Evolutionary conservation across 2,113 vertebrate species (phyloP), one percentile per base, ranked within the genome.

Genomic region (Osmerus eperlanus): DNA sequence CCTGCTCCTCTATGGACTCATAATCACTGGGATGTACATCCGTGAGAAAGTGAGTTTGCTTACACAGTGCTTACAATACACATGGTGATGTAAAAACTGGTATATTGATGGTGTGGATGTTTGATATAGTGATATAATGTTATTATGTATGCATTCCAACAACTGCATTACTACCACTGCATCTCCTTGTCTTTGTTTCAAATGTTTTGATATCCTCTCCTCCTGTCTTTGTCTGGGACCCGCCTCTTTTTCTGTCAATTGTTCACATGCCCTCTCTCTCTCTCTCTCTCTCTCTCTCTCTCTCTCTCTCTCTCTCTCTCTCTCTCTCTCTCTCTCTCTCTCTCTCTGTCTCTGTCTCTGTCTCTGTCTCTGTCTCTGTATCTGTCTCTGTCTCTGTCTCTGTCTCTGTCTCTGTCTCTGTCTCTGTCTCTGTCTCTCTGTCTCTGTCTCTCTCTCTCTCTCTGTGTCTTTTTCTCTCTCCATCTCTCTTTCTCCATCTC

Each of bases 1-100:
- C 84, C 94, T 98, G 13, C 90, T 95, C 52, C 62, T 96, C 15
- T 98, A 98, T 0, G 94, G 94, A 0, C 53, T 99, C 3, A 0
- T 96, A 36, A 74, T 98, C 76, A 98, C 97, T 0, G 94, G 86
- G 7, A 86, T 97, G 82, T 95, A 92, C 76, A 85, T 99, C 79
- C 94, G 83, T 60, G 92, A 87, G 11, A 96, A 93, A 93, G 96
- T 98, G 68, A 89, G 92, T 60, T 18, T 0, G n/a, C 18, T 64
- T 32, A 29, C 13, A 29, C 1, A 9, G 41, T 5, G 41, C 41
- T 47, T 12, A 12, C 41, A 47, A 47, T 47, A 47, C 41, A 47
- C 41, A 47, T 12, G 9, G 19, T 25, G 25, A 64, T 16, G 15
- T 18, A 65, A 28, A 19, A 19, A 15, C n/a, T 3, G 41, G 19